Base-by-base conservation (phyloP, 1,140 invertebrate genomes). In the Stegodyphus dumicola region DNA sequence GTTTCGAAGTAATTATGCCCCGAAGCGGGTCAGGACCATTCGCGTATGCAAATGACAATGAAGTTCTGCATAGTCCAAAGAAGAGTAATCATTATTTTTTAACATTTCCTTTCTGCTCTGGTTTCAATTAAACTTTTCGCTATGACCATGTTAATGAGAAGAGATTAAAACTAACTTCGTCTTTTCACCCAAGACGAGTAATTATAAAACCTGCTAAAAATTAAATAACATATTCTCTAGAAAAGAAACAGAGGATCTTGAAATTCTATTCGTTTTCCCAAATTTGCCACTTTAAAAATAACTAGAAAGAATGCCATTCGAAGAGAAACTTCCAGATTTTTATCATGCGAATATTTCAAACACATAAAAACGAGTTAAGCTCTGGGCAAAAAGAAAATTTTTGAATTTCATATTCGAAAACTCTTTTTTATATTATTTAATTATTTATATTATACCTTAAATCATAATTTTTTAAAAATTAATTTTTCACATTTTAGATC, bases 1-100 rank as follows among this genome's bases (percentile, higher is more conserved):
- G 33, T 80, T 80, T 80, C 78, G 49, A 71, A 80, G 78, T 80
- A 80, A 80, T 80, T 80, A 80, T 80, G 56, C 56, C 78, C 69
- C 13, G 6, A 64, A 73, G 78, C 78, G 3, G 53, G 17, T 33
- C 33, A 53, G 52, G 56, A 18, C 51, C 17, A 17, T 33, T 53
- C n/a, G 33, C 15, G 33, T 80, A 80, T 80, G 78, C 69, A 80
- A 80, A 80, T 80, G 78, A 80, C 78, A 80, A 80, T 73, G 18
- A 64, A 52, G 71, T 69, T 80, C 78, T 71, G 52, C 66, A 80
- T 60, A 69, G 33, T 33, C 54, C 18, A 51, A 80, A 65, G 52
- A 71, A 80, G 69, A 80, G 51, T 60, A 80, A 73, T 60, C 53
- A 60, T 73, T 80, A 49, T 69, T 80, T 71, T 80, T 17, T 71